These are phyloP conservation scores for Pardalotus punctatus DNA, from an alignment of 2,113 vertebrate species.

Conservation along the genomic window DNA sequence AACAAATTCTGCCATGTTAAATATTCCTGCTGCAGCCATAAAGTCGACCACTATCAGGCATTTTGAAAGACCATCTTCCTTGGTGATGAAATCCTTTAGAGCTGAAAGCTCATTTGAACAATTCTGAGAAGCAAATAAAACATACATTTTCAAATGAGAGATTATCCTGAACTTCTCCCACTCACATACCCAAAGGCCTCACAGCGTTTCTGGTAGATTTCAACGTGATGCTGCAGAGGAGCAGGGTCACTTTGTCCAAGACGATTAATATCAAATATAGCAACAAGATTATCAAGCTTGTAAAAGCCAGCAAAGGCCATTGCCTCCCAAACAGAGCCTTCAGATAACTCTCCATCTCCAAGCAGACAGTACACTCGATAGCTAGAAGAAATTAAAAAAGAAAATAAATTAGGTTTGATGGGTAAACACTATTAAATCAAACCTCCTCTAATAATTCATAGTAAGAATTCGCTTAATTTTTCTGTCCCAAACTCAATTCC, in stretches of 20 bases:
- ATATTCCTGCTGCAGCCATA: not conserved
- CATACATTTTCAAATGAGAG: not conserved
- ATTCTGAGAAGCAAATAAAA: not conserved
- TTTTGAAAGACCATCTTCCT: not conserved
- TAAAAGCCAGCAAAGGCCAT: slow-evolving; percentile 95
- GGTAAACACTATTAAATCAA: not conserved
- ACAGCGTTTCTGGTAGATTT: slow-evolving; percentile 92
- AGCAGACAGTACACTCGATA: slow-evolving; percentile 91
- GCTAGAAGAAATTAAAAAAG: slow-evolving; percentile 60
- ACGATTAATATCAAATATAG: slow-evolving; percentile 93
- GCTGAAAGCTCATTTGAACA: not conserved
- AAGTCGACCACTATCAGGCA: accelerated
- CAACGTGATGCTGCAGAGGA: slow-evolving; percentile 91
- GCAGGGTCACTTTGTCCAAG: slow-evolving; percentile 92
- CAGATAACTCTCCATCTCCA: slow-evolving; percentile 92
- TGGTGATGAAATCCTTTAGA: not conserved
- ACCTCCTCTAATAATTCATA: not conserved
- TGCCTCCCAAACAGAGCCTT: slow-evolving; percentile 95
- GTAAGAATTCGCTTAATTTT: not conserved
- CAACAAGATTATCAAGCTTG: slow-evolving; percentile 92
- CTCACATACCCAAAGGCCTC: slow-evolving; percentile 89
- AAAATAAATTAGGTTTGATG: not conserved
- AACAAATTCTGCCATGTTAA: not conserved
- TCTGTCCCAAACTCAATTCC: not conserved
- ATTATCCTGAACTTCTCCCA: not conserved